A percentile compares a stretch with the other conserved stretches of the same genome.
Conservation (phyloP, 2,797 vertebrate genomes). For the Eulemur mongoz region DNA sequence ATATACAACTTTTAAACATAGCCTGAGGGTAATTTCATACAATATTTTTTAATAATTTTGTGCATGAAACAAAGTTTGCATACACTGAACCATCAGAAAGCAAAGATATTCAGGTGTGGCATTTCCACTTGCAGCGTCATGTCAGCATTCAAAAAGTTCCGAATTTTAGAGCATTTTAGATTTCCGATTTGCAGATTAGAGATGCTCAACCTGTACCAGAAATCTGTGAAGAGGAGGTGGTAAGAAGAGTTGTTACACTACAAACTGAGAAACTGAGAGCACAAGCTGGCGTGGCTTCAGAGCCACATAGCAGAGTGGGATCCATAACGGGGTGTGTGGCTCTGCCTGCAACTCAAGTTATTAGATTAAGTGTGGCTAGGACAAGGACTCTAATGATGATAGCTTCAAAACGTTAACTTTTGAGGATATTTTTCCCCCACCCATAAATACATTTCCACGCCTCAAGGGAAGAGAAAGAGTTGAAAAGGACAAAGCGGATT, state of each 20-base stretch:
- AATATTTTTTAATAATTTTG: neutral
- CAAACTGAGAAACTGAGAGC: neutral
- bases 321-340: neutral
- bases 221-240: neutral
- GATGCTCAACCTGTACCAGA: neutral
- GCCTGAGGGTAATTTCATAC: neutral
- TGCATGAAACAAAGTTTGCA: neutral
- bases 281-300: neutral
- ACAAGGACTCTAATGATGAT: neutral
- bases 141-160: neutral
- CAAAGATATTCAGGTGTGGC: neutral
- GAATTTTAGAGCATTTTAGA: neutral
- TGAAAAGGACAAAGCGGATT: neutral
- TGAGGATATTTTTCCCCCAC: neutral
- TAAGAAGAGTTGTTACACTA: neutral
- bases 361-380: neutral
- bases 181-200: neutral
- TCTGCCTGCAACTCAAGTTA: neutral
- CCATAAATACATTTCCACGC: neutral
- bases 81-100: neutral
- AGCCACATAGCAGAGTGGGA: neutral
- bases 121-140: neutral
- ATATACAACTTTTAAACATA: neutral
- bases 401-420: neutral
- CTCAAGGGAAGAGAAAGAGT: neutral